Base-by-base conservation (phyloP, 1,140 invertebrate species). In the Pogonomyrmex californicus region DNA sequence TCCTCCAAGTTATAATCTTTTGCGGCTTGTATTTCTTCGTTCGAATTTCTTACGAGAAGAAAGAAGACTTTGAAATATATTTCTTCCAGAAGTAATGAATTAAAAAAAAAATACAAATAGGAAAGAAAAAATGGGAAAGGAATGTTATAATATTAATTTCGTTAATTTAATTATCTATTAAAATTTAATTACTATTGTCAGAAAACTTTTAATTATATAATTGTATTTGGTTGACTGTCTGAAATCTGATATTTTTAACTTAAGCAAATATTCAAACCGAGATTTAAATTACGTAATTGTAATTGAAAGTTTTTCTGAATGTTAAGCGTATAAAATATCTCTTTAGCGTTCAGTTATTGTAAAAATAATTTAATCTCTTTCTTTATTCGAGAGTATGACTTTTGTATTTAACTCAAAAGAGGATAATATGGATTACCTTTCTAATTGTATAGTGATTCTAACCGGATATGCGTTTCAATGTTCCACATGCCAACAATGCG, bases 401-500 rank as follows among this genome's bases (percentile, higher is more conserved):
- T 36, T 33, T 36, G 17, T 33, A 44, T 62, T 65, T 23, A 65
- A 2, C 14, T 73, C 6, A 38, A 23, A 38, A 51, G 7, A 54
- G 10, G 30, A n/a, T 36, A 73, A 56, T 54, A 36, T 7, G 9
- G 10, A 56, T 56, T 73, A 5, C 33, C 70, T 36, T 73, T 54
- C 49, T 73, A 54, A 41, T 44, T 41, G 23, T 54, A 14, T 4
- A 44, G 12, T 33, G 36, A 68, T 68, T 81, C 77, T 56, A 68
- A 44, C 12, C 7, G 23, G 33, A 81, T 68, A 41, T 1, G 44
- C n/a, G 38, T 68, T 79, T 81, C 77, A 66, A 54, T 66, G 49
- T 79, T 79, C 44, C 47, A 81, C 49, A 30, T 68, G 63, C 23
- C 63, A 23, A 68, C 49, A 81, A 68, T 63, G 63, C 49, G 62